Percentiles rank a stretch among this genome's conserved stretches.
These are phyloP conservation scores for Alloscopus bannaensis DNA, from an alignment of 2,888 invertebrate species.

Conservation along the genomic window DNA sequence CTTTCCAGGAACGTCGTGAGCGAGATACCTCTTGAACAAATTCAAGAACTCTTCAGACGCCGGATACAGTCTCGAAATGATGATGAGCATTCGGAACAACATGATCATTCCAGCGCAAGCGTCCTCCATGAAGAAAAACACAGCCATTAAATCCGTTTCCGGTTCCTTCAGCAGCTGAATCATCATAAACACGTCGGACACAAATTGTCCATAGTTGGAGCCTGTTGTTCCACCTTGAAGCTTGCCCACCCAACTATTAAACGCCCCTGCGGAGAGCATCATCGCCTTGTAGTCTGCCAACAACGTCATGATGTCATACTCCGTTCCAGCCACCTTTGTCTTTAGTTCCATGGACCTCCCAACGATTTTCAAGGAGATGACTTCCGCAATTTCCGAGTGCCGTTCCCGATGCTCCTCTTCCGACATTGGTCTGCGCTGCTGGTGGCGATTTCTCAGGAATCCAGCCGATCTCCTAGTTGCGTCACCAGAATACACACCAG, in stretches of 20 bases:
- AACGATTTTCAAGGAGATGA: conserved; percentile 10
- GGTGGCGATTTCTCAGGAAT: neutral
- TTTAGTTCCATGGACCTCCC: conserved; percentile 25
- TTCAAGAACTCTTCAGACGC: conserved; percentile 51
- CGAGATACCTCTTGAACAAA: conserved; percentile 36
- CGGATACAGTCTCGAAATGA: conserved; percentile 52
- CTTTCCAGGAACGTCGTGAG: conserved; percentile 35
- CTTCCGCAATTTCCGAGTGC: neutral
- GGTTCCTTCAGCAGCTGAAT: conserved; percentile 66
- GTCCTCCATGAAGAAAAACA: conserved; percentile 51
- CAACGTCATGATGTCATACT: conserved; percentile 49
- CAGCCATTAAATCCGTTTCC: conserved; percentile 54
- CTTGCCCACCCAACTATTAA: conserved; percentile 51
- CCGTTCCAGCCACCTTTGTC: conserved; percentile 35
- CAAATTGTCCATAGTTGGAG: conserved; percentile 55
- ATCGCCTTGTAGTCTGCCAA: conserved; percentile 56
- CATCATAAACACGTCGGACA: conserved; percentile 63
- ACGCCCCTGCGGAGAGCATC: conserved; percentile 34
- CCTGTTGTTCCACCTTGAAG: conserved; percentile 52
- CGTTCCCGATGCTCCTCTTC: conserved; percentile 21
- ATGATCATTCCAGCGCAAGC: conserved; percentile 63
- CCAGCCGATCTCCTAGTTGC: neutral
- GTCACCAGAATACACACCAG: neutral
- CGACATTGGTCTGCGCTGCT: neutral
- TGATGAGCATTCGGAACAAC: conserved; percentile 62